Evolutionary conservation across 2,797 vertebrate genomes (phyloP).

Genomic region (Crenichthys baileyi): DNA sequence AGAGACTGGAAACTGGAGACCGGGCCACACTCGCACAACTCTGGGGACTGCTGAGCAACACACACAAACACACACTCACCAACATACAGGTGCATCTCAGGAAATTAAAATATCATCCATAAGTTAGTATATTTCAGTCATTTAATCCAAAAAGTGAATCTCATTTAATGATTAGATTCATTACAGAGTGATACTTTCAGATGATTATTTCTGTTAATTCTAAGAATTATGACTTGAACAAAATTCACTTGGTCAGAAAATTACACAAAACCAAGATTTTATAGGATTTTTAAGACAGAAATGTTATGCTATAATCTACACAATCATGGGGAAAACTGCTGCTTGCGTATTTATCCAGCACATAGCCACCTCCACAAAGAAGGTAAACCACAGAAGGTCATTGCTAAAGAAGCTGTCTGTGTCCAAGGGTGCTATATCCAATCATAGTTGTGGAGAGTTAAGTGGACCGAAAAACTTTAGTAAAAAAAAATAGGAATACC

Average conservation of each 20-base stretch:
- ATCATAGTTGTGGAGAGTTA: background rate
- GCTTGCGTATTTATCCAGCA: background rate
- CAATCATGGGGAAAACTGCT: background rate
- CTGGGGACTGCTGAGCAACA: constrained; percentile 72
- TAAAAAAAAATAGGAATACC: background rate
- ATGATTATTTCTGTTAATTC: background rate
- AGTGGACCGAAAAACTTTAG: background rate
- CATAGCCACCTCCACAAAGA: background rate
- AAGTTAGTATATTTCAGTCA: background rate
- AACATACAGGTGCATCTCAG: constrained; percentile 4
- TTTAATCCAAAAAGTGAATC: background rate
- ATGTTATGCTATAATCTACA: background rate
- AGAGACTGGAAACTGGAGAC: constrained; percentile 93
- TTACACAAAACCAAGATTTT: background rate
- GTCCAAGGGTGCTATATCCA: background rate
- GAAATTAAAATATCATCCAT: background rate
- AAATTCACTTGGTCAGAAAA: no score
- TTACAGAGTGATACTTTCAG: no score
- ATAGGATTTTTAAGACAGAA: background rate
- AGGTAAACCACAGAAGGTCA: background rate
- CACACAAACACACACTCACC: constrained; percentile 16
- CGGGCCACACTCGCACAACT: constrained; percentile 85
- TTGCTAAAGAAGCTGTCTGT: background rate
- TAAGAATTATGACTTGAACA: fast-evolving
- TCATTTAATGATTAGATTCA: background rate